Conservation (phyloP, 1,140 invertebrate species). For the Rhopalosiphum maidis region DNA sequence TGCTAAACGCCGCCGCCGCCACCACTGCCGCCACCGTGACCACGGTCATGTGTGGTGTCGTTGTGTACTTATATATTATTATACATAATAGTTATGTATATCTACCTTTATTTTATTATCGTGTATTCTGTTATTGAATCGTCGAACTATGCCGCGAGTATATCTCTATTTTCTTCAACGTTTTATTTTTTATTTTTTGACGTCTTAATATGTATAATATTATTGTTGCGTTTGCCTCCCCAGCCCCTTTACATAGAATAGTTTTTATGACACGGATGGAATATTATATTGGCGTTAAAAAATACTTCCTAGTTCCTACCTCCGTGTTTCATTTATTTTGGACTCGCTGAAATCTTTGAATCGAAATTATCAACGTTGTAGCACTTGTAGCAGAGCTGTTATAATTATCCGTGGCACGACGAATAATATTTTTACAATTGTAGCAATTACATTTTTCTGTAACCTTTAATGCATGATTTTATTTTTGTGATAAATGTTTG, state of each 20-base stretch:
- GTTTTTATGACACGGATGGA: not conserved
- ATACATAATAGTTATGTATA: not conserved
- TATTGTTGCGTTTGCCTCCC: not conserved
- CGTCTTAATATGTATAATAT: not conserved
- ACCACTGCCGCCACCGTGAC: not conserved
- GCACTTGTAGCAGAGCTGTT: not conserved
- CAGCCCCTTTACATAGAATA: not conserved
- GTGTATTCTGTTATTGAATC: slow-evolving; percentile 28
- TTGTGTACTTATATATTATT: not conserved
- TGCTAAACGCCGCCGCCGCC: slow-evolving; percentile 29
- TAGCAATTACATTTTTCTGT: not conserved
- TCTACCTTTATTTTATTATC: not conserved
- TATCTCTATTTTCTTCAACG: not conserved
- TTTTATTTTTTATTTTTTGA: slow-evolving; percentile 4
- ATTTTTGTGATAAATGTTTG: not conserved
- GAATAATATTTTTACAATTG: not conserved
- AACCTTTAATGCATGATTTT: not conserved
- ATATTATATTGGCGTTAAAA: not conserved
- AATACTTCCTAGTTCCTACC: not conserved
- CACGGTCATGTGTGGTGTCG: slow-evolving; percentile 23
- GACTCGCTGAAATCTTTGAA: not conserved
- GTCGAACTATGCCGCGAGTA: not conserved
- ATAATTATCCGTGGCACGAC: not conserved
- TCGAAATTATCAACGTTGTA: not conserved
- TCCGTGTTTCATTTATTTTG: not conserved